These are phyloP conservation scores for Holocentrus rufus DNA, from an alignment of 2,797 vertebrate species.

Conservation along the genomic window DNA sequence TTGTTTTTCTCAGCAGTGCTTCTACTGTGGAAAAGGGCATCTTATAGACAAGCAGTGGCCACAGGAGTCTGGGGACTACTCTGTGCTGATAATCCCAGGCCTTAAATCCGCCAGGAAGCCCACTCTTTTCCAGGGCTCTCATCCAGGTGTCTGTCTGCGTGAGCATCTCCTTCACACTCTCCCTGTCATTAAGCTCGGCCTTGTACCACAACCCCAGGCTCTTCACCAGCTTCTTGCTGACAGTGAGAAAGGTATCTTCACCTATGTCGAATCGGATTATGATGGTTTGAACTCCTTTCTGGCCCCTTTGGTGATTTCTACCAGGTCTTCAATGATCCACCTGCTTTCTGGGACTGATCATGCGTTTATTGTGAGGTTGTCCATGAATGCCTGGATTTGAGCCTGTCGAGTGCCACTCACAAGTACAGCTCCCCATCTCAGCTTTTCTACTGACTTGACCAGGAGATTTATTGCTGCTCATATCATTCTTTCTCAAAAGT, in stretches of 20 bases:
- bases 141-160: background rate
- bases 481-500: too few species aligned
- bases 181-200: too few species aligned
- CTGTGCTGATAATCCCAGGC: background rate
- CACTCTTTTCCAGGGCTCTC: background rate
- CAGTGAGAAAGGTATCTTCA: background rate
- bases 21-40: background rate
- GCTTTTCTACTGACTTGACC: constrained; percentile 7
- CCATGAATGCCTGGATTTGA: constrained; percentile 15
- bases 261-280: constrained; percentile 16
- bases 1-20: background rate
- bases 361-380: constrained; percentile 13
- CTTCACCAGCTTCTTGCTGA: background rate
- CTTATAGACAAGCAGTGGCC: background rate
- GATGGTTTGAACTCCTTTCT: too few species aligned
- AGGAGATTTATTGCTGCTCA: too few species aligned
- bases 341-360: constrained; percentile 14
- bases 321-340: constrained; percentile 21
- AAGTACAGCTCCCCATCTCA: background rate
- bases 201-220: too few species aligned
- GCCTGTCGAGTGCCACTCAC: constrained; percentile 5
- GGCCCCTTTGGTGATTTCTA: constrained; percentile 1
- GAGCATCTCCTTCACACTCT: background rate
- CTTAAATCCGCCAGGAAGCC: background rate
- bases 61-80: background rate